These are phyloP conservation scores for Apocrypta bakeri DNA, from an alignment of 1,140 invertebrate species.

Conservation along the genomic window DNA sequence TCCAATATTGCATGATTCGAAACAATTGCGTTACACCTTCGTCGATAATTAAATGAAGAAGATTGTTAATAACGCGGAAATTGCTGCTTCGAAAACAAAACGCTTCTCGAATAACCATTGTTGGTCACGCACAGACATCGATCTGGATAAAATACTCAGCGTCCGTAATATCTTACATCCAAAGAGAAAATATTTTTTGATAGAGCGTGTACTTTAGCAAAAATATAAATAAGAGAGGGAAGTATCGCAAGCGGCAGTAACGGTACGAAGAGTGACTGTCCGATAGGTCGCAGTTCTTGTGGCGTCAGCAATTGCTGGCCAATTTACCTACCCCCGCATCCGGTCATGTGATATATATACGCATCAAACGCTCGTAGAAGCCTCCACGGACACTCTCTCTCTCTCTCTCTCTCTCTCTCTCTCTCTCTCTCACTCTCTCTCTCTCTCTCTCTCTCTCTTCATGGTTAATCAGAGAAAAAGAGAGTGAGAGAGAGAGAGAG, in stretches of 20 bases:
- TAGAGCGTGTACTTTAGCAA: too few species aligned
- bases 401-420: constrained; percentile 16
- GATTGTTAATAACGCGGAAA: too few species aligned
- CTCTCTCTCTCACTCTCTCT: constrained; percentile 26
- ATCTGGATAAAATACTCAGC: too few species aligned
- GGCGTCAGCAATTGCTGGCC: constrained; percentile 74
- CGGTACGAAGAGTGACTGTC: constrained; percentile 64
- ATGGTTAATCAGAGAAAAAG: background rate
- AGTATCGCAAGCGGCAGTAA: constrained; percentile 41
- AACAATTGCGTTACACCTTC: too few species aligned
- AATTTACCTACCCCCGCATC: constrained; percentile 76
- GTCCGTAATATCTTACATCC: too few species aligned
- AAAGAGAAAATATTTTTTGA: too few species aligned
- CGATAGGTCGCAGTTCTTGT: constrained; percentile 71
- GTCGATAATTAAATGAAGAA: too few species aligned
- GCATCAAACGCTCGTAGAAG: constrained; percentile 36
- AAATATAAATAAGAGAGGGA: background rate
- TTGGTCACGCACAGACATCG: too few species aligned
- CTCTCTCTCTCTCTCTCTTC: background rate
- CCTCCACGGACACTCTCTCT: background rate
- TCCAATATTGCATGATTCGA: too few species aligned
- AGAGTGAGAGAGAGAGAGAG: background rate
- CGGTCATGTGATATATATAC: constrained; percentile 66
- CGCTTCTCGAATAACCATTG: too few species aligned
- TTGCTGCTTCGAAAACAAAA: too few species aligned